Evolutionary conservation across 2,797 vertebrate genomes (phyloP).

Genomic region (Fratercula arctica): DNA sequence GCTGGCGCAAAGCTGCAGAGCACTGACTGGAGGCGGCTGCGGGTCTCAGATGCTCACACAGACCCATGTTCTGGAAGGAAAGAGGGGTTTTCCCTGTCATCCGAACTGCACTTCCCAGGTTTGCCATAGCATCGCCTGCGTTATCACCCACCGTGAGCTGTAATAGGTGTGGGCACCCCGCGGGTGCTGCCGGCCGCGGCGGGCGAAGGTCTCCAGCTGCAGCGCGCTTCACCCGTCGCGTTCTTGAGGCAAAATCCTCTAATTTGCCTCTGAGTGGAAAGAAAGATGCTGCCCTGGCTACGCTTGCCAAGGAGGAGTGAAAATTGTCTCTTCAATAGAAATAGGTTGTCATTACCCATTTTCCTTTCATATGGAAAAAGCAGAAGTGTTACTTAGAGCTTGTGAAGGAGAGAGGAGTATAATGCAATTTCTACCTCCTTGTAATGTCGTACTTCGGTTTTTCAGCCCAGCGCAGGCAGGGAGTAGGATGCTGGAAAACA

Average conservation of each 20-base stretch:
- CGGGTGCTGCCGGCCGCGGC: background rate
- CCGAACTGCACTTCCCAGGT: rapidly evolving
- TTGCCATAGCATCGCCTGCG: background rate
- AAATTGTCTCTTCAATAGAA: slow-evolving; percentile 44
- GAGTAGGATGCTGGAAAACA: background rate
- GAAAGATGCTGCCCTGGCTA: slow-evolving; percentile 1
- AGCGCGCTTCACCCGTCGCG: rapidly evolving
- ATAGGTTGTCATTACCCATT: slow-evolving; percentile 50
- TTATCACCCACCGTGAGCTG: background rate
- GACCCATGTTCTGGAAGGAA: background rate
- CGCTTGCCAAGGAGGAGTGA: slow-evolving; percentile 41
- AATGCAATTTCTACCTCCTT: slow-evolving; percentile 48
- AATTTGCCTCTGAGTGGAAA: slow-evolving; percentile 31
- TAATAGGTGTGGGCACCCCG: background rate
- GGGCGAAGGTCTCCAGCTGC: background rate
- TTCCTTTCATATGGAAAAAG: slow-evolving; percentile 8
- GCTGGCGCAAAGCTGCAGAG: background rate
- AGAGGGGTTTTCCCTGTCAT: background rate
- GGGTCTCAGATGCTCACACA: background rate
- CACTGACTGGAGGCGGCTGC: background rate
- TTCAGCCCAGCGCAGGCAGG: background rate
- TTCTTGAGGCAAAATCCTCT: background rate
- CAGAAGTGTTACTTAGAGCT: slow-evolving; percentile 3
- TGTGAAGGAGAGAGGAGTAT: slow-evolving; percentile 6
- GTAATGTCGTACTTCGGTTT: background rate